Evolutionary conservation across 2,888 invertebrate genomes (phyloP).

Genomic region (Mimumesa dahlbomi): DNA sequence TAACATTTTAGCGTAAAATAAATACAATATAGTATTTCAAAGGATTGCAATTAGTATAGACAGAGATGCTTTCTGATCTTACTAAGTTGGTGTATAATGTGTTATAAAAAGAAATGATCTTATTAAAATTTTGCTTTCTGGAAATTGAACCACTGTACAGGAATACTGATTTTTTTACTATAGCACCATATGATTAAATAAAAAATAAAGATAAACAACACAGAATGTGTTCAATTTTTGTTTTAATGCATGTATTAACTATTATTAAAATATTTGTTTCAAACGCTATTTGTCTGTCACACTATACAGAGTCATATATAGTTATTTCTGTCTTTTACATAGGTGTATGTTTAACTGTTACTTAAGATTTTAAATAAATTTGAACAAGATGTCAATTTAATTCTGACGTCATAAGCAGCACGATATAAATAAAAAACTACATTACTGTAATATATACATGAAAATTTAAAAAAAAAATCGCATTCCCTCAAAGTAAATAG

Average conservation of each 20-base stretch:
- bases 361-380: not conserved
- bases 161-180: too few relatives aligned
- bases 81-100: not conserved
- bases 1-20: too few relatives aligned
- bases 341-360: not conserved
- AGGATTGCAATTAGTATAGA: not conserved
- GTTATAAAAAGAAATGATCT: slow-evolving; percentile 26
- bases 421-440: too few relatives aligned
- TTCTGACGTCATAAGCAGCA: not conserved
- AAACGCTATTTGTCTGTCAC: too few relatives aligned
- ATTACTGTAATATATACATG: not conserved
- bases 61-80: slow-evolving; percentile 48
- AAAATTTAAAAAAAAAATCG: not conserved
- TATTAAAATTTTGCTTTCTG: slow-evolving; percentile 49
- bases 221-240: not conserved
- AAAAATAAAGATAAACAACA: not conserved
- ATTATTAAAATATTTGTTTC: too few relatives aligned
- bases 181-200: not conserved
- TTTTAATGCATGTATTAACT: not conserved
- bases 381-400: not conserved
- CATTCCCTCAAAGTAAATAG: too few relatives aligned
- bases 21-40: not conserved
- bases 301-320: too few relatives aligned
- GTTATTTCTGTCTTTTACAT: not conserved
- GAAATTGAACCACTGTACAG: slow-evolving; percentile 3